phyloP scores from a whole-genome alignment of 2,113 vertebrate species.

The Phyllostomus hastatus region DNA sequence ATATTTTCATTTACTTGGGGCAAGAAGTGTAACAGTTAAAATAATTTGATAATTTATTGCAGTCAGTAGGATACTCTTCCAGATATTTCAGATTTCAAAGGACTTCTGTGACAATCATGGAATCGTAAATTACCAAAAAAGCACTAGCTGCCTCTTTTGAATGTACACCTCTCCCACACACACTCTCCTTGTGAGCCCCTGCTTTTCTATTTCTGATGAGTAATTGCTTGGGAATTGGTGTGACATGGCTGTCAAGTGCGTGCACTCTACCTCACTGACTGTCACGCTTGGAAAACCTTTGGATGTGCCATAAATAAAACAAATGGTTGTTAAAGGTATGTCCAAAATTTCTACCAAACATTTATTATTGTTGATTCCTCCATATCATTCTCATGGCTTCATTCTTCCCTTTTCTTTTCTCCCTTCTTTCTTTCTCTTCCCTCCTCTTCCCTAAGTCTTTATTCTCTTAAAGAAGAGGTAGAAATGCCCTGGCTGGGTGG shows the following conservation, averaged over 20 bases:
- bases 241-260: not conserved
- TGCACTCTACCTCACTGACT: not conserved
- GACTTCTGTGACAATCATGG: not conserved
- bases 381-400: not conserved
- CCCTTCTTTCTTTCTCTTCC: not conserved
- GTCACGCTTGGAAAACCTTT: not conserved
- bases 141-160: not conserved
- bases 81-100: not conserved
- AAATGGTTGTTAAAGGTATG: not conserved
- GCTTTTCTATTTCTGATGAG: not conserved
- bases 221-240: not conserved
- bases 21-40: not conserved
- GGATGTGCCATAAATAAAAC: not conserved
- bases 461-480: not conserved
- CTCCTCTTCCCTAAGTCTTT: not conserved
- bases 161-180: not conserved
- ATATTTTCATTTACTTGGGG: not conserved
- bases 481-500: not conserved
- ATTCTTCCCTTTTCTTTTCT: not conserved
- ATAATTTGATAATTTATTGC: not conserved
- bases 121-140: not conserved
- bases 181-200: not conserved
- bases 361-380: not conserved
- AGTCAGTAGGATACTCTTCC: not conserved
- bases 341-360: not conserved